Conservation (phyloP, 2,797 vertebrate species). For the Phataginus tetradactyla region DNA sequence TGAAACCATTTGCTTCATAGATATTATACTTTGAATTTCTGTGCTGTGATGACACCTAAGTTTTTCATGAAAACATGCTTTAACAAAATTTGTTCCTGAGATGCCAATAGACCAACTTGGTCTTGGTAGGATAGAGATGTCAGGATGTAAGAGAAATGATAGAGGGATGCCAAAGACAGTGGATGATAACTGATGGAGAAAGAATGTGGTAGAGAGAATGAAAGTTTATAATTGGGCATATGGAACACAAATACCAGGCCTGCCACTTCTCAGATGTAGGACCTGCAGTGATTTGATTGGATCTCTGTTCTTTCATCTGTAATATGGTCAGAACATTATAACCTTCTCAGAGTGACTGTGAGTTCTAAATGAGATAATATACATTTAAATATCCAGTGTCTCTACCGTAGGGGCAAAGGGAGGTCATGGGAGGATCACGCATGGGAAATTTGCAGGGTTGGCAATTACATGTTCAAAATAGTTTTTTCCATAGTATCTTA, state of each 20-base stretch:
- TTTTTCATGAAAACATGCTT: background rate
- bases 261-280: background rate
- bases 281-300: background rate
- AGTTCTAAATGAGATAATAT: background rate
- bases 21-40: background rate
- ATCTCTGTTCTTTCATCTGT: background rate
- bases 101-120: background rate
- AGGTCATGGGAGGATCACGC: background rate
- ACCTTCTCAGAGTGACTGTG: background rate
- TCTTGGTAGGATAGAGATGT: background rate
- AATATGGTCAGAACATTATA: background rate
- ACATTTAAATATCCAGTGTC: background rate
- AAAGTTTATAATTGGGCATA: background rate
- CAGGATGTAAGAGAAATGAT: background rate
- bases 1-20: background rate
- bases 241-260: background rate
- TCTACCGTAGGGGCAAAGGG: background rate
- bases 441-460: background rate
- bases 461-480: background rate
- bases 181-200: background rate
- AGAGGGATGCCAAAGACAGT: background rate
- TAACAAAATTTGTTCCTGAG: background rate
- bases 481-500: background rate
- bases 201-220: background rate
- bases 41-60: background rate